Percentiles rank a stretch among this genome's conserved stretches.
These are phyloP conservation scores for Natator depressus DNA, from an alignment of 2,113 vertebrate species.

Conservation along the genomic window DNA sequence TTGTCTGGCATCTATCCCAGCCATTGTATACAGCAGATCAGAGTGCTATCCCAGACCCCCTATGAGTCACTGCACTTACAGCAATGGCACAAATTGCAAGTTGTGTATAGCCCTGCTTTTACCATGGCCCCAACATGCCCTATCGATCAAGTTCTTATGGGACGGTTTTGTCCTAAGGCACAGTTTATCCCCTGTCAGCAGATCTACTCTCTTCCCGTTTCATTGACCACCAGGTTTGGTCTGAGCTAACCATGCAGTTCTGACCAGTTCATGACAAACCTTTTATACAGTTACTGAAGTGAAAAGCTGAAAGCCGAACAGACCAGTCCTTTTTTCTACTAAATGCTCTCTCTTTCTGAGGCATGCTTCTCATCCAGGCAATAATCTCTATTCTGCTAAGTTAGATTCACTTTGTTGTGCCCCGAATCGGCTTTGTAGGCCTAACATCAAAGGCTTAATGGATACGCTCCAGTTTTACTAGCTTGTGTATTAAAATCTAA, in stretches of 20 bases:
- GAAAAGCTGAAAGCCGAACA: not conserved
- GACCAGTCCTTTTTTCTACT: not conserved
- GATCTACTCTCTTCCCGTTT: not conserved
- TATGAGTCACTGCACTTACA: not conserved
- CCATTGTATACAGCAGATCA: not conserved
- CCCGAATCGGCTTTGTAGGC: slow-evolving; percentile 11
- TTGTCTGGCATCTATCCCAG: not conserved
- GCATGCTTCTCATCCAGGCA: not conserved
- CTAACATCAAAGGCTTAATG: slow-evolving; percentile 57
- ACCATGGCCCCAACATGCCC: not conserved
- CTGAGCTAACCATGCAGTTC: not conserved
- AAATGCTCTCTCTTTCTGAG: not conserved
- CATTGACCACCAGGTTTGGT: not conserved
- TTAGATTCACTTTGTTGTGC: slow-evolving; percentile 31
- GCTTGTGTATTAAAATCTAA: not conserved
- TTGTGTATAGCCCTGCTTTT: accelerated
- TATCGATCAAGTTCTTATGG: not conserved
- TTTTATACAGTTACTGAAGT: not conserved
- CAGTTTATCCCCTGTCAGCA: not conserved
- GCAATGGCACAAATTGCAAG: not conserved
- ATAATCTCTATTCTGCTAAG: not conserved
- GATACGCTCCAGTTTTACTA: slow-evolving; percentile 11
- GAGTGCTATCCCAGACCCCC: not conserved
- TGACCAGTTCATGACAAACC: not conserved
- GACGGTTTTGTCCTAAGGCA: not conserved